Base-by-base conservation (phyloP, 2,797 vertebrate genomes). In the Sebastes goodei region DNA sequence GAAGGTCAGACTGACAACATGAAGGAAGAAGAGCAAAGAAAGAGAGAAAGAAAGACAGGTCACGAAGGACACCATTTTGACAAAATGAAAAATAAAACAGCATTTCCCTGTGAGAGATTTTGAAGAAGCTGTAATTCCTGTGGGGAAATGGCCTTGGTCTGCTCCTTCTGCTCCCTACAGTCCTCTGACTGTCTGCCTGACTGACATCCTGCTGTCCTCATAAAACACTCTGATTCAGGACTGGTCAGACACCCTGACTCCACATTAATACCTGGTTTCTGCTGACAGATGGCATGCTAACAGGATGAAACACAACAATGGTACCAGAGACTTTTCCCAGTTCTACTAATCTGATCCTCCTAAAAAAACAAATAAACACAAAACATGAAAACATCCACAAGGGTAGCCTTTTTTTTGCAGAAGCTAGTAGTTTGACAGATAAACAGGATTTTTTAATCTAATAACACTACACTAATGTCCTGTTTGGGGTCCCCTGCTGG, bases 191-290 rank as follows among this genome's bases (percentile, higher is more conserved):
- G 61, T 74, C 46, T 62, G 62, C 62, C 27, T 64, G 53, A 59
- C 49, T 74, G 78, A 76, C 52, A 30, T 68, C 66, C 63, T 59
- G 76, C 76, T 80, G 69, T 71, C 60, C 32, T 60, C 60, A 74
- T 29, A 57, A 68, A 64, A 60, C 60, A 53, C 56, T 33, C 38
- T 61, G 25, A 69, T 29, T 69, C 66, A 69, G 15, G 20, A 27
- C 56, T 10, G 52, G 30, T 15, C 29, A 74, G 27, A 42, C 14
- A 30, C 67, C 25, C 23, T 57, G 65, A 27, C 53, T 64, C 35
- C 5, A 15, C 56, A 68, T 65, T 75, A 55, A 53, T 23, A 64
- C 35, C 57, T 67, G 23, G 64, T 63, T 78, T 62, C 11, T 72
- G 38, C 21, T 49, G 42, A 67, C 42, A 68, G 55, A 73, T 76